These are phyloP conservation scores for Cyrtodaria siliqua DNA, from an alignment of 2,888 invertebrate genomes.

Conservation along the genomic window DNA sequence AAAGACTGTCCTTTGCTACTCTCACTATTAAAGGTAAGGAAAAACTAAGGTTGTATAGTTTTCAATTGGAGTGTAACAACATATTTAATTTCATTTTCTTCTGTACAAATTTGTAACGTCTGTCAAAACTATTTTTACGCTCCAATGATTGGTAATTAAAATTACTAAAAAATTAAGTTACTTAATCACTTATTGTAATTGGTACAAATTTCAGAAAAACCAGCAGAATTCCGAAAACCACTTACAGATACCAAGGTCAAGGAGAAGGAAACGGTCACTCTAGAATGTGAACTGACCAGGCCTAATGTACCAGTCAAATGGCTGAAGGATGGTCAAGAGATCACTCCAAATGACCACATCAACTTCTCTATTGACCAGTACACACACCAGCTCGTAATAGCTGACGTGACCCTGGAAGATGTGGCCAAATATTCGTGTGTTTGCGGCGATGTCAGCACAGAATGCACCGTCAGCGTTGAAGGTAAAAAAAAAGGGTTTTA, in stretches of 20 bases:
- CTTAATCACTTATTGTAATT: no score
- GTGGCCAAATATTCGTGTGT: slow-evolving; percentile 80
- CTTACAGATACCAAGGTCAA: slow-evolving; percentile 69
- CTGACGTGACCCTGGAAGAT: slow-evolving; percentile 77
- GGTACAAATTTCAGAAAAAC: slow-evolving; percentile 85
- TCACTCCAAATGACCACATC: slow-evolving; percentile 93
- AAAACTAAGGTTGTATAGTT: no score
- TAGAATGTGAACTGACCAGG: slow-evolving; percentile 77
- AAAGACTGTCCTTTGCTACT: no score
- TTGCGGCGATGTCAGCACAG: slow-evolving; percentile 76
- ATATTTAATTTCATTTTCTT: no score
- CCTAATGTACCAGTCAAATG: slow-evolving; percentile 90
- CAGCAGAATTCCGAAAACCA: slow-evolving; percentile 73
- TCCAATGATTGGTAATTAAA: no score
- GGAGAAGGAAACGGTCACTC: slow-evolving; percentile 87
- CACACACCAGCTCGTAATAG: slow-evolving; percentile 78
- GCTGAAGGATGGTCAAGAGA: slow-evolving; percentile 92
- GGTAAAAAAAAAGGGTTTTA: no score
- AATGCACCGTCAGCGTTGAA: slow-evolving; percentile 80
- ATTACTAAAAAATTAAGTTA: no score
- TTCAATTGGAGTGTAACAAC: no score
- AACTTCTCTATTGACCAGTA: slow-evolving; percentile 92
- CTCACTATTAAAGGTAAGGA: no score
- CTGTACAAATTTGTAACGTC: no score
- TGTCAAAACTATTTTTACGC: no score